Evolutionary conservation across 1,140 invertebrate genomes (phyloP), one percentile per base, ranked within the genome.

Genomic region (Pantala flavescens): DNA sequence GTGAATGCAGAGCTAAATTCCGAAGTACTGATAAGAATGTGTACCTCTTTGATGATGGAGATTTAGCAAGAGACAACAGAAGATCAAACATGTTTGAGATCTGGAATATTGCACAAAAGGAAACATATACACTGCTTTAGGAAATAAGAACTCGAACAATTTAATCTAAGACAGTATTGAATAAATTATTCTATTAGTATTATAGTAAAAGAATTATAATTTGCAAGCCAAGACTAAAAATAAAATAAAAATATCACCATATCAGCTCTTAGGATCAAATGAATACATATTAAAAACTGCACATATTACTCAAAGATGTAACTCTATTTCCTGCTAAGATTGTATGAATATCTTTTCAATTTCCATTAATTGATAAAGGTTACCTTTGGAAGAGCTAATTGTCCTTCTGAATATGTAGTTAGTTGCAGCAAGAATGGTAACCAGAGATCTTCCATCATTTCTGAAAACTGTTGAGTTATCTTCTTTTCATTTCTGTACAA

Each of bases 401-500:
- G 84, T 12, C 83, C 83, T 76, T 84, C 83, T 36, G 82, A 79
- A 43, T 81, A 83, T 76, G 78, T 82, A n/a, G 82, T 82, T 70
- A 82, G 84, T 24, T 83, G 81, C 28, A 82, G 80, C n/a, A 84
- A 74, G 74, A 84, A 83, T 76, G 83, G 80, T 16, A 84, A 76
- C 76, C 77, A 78, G 19, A 74, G 24, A 14, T 63, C 23, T 74
- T 78, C 76, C 7, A 76, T 43, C n/a, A 76, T 73, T n/a, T 77
- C 77, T 10, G 72, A 23, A n/a, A 43, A 24, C 42, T 23, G 21
- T 12, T 70, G 43, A 55, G 43, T 75, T n/a, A 43, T 74, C 73
- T 81, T 83, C 0, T 82, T 83, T 0, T 76, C 77, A 10, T 75
- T 70, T 2, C 82, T 81, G 78, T 83, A 81, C 74, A 83, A 82